phyloP scores from a whole-genome alignment of 2,797 vertebrate species.

The Chrosomus eos region DNA sequence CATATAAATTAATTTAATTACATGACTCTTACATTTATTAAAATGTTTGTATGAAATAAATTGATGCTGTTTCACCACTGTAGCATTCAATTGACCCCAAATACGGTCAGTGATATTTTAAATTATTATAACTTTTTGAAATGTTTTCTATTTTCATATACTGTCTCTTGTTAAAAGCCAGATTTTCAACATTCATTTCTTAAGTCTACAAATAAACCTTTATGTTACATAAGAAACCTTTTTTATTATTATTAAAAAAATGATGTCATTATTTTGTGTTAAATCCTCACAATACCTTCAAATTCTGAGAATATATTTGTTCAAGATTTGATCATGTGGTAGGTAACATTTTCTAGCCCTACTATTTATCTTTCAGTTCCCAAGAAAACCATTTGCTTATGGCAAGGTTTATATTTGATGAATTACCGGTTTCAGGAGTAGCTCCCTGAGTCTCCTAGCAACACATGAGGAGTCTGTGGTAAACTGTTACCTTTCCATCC shows the following conservation, averaged over 20 bases:
- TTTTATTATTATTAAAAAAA: not conserved
- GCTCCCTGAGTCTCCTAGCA: constrained; percentile 75
- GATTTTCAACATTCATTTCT: not conserved
- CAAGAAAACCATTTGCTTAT: constrained; percentile 7
- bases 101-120: not conserved
- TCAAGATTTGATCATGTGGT: not conserved
- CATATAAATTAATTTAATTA: too few species aligned
- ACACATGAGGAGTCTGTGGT: constrained; percentile 68
- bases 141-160: not conserved
- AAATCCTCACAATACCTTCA: not conserved
- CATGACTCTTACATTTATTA: too few species aligned
- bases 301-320: not conserved
- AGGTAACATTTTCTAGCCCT: not conserved
- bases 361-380: not conserved
- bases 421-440: constrained; percentile 50
- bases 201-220: not conserved
- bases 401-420: constrained; percentile 3
- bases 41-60: too few species aligned
- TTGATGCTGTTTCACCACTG: not conserved
- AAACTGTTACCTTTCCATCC: constrained; percentile 74
- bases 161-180: not conserved
- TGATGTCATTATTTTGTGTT: not conserved
- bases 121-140: not conserved
- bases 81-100: not conserved
- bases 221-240: not conserved